Evolutionary conservation across 23 tunicate species (phyloP).

Genomic region (Halocynthia roretzi): DNA sequence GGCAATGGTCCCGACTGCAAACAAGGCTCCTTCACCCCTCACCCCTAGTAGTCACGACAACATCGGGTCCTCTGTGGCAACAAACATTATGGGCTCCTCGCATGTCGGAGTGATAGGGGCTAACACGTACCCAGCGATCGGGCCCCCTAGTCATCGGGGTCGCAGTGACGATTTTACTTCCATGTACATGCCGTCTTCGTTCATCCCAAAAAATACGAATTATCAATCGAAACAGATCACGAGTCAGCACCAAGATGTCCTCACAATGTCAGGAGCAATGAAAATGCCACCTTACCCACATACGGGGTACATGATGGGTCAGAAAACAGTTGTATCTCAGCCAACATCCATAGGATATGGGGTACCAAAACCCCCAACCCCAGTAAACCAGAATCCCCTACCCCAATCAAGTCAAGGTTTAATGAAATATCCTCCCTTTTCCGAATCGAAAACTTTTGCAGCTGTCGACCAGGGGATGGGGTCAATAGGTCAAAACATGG

Average conservation of each 20-base stretch:
- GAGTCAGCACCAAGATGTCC: not conserved
- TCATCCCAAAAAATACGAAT: not conserved
- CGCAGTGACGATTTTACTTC: constrained; percentile 16
- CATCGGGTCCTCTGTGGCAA: constrained; percentile 24
- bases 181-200: not conserved
- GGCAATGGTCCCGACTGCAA: constrained; percentile 8
- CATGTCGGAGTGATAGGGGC: constrained; percentile 24
- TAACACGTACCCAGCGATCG: constrained; percentile 32
- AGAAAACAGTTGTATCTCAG: not conserved
- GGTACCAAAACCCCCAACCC: constrained; percentile 30
- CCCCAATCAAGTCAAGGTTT: constrained; percentile 1
- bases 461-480: constrained; percentile 24
- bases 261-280: not conserved
- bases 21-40: constrained; percentile 39
- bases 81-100: constrained; percentile 28
- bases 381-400: constrained; percentile 20
- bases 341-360: not conserved
- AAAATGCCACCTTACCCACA: constrained; percentile 5
- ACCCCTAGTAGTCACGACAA: constrained; percentile 24
- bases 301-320: not conserved
- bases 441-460: constrained; percentile 11
- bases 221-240: not conserved
- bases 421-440: constrained; percentile 3
- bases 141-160: constrained; percentile 30
- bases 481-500: constrained; percentile 23